phyloP scores from a whole-genome alignment of 1,140 invertebrate species.

The Psilanteris sp. region DNA sequence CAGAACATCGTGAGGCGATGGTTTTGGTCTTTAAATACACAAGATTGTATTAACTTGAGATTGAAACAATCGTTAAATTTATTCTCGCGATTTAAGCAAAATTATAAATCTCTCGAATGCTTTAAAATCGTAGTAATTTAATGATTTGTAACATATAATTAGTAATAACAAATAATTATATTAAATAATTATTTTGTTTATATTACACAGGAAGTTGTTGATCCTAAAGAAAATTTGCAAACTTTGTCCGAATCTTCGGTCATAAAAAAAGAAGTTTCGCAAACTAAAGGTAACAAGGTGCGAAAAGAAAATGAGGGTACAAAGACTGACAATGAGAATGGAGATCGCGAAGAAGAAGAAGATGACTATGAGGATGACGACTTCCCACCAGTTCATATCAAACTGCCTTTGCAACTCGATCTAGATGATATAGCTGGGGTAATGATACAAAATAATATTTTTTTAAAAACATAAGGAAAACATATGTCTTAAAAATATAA shows the following conservation, averaged over 20 bases:
- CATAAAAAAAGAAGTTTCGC: slow-evolving; percentile 73
- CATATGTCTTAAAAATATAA: too few relatives aligned
- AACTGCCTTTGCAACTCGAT: slow-evolving; percentile 88
- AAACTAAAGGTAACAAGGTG: slow-evolving; percentile 72
- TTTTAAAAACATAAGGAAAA: too few relatives aligned
- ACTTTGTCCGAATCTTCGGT: slow-evolving; percentile 63
- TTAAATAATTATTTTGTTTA: too few relatives aligned
- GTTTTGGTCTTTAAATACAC: background rate
- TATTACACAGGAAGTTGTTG: slow-evolving; percentile 67
- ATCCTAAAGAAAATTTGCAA: slow-evolving; percentile 66
- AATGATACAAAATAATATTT: too few relatives aligned
- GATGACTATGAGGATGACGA: slow-evolving; percentile 82
- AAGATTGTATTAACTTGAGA: slow-evolving; percentile 3
- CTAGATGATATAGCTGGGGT: slow-evolving; percentile 88
- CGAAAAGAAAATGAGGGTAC: slow-evolving; percentile 70
- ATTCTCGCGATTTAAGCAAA: too few relatives aligned
- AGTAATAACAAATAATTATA: too few relatives aligned
- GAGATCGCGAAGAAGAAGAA: slow-evolving; percentile 80
- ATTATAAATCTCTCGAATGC: too few relatives aligned
- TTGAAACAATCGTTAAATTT: too few relatives aligned
- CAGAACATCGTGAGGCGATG: slow-evolving; percentile 30
- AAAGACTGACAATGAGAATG: slow-evolving; percentile 74
- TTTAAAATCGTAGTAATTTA: too few relatives aligned
- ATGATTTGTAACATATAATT: too few relatives aligned
- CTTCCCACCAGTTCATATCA: slow-evolving; percentile 84